A percentile compares a stretch with the other conserved stretches of the same genome.
These are phyloP conservation scores for Argopecten irradians DNA, from an alignment of 1,140 invertebrate genomes.

Conservation along the genomic window DNA sequence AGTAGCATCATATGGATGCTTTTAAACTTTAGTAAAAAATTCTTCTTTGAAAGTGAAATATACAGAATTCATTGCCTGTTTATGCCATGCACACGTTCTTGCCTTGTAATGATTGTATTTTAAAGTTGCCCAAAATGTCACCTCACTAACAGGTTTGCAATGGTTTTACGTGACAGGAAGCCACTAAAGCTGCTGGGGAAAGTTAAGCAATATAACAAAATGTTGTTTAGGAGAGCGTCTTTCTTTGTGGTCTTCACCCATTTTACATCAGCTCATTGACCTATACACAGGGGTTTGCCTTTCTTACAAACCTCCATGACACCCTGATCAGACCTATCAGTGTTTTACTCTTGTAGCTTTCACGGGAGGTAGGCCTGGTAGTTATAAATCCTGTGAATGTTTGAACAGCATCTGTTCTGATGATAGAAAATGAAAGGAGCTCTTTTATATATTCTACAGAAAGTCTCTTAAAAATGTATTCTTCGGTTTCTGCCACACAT, in stretches of 20 bases:
- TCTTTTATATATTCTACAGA: background rate
- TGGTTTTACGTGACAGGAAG: background rate
- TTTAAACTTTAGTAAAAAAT: background rate
- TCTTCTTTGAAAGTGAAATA: background rate
- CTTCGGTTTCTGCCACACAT: background rate
- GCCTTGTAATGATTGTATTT: background rate
- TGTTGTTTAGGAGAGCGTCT: background rate
- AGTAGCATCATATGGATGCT: background rate
- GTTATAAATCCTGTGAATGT: background rate
- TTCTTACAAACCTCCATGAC: background rate
- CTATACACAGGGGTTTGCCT: background rate
- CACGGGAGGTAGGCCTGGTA: background rate
- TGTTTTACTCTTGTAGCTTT: background rate
- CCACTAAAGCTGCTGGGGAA: background rate
- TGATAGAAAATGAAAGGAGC: slow-evolving; percentile 22
- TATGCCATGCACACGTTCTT: background rate
- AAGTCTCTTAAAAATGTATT: background rate
- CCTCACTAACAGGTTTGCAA: background rate
- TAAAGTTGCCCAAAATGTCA: background rate
- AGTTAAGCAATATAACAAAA: background rate
- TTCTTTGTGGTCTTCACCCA: background rate
- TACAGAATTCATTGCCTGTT: background rate
- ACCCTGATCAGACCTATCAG: slow-evolving; percentile 1
- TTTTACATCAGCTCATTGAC: background rate
- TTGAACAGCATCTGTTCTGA: slow-evolving; percentile 15